Base-by-base conservation (phyloP, 2,888 invertebrate species). In the Lasioglossum leucozonium region DNA sequence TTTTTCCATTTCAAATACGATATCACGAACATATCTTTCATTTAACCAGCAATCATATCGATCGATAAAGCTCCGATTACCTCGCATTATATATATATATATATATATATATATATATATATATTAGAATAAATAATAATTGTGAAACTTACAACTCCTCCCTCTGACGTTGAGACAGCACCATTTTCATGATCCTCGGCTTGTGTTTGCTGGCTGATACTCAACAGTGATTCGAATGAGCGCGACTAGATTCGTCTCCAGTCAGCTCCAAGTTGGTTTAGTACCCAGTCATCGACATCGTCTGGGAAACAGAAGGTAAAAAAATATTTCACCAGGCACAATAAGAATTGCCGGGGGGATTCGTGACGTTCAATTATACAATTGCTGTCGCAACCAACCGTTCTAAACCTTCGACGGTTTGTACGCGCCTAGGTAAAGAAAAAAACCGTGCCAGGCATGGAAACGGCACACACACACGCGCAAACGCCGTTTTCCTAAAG, bases 91-190 rank as follows among this genome's bases (percentile, higher is more conserved):
- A n/a, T n/a, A n/a, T n/a, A n/a, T n/a, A n/a, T n/a, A n/a, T n/a
- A n/a, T n/a, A n/a, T n/a, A n/a, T n/a, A n/a, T n/a, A n/a, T n/a
- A n/a, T n/a, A n/a, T n/a, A n/a, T n/a, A n/a, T n/a, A n/a, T n/a
- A n/a, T n/a, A n/a, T n/a, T n/a, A 65, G 30, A 65, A 34, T 72
- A 34, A 72, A 30, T 5, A 30, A 72, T 22, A 22, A 22, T 18
- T 34, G 40, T 72, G 42, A 10, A 82, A 98, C 99, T 98, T 96
- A 99, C 99, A 99, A 97, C 98, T 99, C 99, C 97, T 99, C 99
- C 97, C 98, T 98, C 97, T 99, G 99, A 97, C 99, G 98, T 97
- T 99, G 99, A 96, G 99, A 99, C 97, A 99, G 97, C 97, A 99
- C 99, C 99, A 99, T 99, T 98, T 98, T 99, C 98, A 98, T 98